Percentiles rank a stretch among this genome's conserved stretches.
Conservation (phyloP, 2,113 vertebrate species). For the Lichenostomus cassidix region DNA sequence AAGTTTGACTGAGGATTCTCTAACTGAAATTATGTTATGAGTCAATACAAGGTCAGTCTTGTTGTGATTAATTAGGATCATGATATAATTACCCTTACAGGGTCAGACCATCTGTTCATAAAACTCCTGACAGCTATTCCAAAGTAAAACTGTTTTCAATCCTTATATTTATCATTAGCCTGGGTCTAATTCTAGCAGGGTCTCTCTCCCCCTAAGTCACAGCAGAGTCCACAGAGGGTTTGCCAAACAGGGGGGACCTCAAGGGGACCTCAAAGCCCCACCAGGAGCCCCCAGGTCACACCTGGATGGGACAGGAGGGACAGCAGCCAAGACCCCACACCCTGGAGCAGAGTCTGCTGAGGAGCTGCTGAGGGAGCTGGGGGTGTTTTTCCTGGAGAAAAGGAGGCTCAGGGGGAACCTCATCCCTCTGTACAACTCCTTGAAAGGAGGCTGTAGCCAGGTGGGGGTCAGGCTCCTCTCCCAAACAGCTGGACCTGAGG, state of each 20-base stretch:
- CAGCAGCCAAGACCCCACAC: neutral
- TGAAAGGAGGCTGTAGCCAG: too few relatives aligned
- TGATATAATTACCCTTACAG: neutral
- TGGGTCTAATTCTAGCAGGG: neutral
- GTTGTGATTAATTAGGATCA: slow-evolving; percentile 4
- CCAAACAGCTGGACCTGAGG: fast-evolving
- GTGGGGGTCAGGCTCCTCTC: neutral
- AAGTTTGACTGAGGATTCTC: neutral
- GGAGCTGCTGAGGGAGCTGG: neutral
- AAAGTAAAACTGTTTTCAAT: neutral
- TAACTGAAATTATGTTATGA: neutral
- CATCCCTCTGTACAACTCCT: neutral
- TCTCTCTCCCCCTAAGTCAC: neutral
- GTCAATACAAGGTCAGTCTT: neutral
- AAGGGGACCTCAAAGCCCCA: too few relatives aligned
- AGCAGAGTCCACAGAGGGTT: neutral
- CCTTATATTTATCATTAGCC: neutral
- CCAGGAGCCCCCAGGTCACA: neutral
- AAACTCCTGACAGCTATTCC: neutral
- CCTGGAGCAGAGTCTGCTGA: neutral
- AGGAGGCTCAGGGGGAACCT: neutral
- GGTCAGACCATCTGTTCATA: neutral
- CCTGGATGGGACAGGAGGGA: too few relatives aligned
- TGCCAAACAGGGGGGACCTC: neutral
- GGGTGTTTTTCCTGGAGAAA: too few relatives aligned